Base-by-base conservation (phyloP, 2,113 vertebrate species). In the Trogon melanurus region DNA sequence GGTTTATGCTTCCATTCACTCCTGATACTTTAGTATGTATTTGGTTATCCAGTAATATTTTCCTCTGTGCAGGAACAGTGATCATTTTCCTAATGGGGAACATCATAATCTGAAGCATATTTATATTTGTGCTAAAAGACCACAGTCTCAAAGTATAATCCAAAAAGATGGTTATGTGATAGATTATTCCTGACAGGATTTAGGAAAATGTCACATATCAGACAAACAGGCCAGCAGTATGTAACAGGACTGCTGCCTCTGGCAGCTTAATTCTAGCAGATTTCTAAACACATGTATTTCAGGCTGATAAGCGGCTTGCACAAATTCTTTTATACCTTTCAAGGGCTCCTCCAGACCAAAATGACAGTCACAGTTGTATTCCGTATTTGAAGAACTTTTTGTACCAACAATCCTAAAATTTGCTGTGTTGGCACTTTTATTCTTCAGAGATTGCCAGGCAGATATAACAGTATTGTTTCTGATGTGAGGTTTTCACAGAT, bases 181-280 rank as follows among this genome's bases (percentile, higher is more conserved):
- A 93, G 65, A 93, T 92, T 79, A 57, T 34, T 29, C 56, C 51
- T 78, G 85, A 86, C 85, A 93, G 60, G 71, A 78, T 90, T 93
- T 93, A 85, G 67, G 79, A 90, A 94, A 96, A 90, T 71, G 88
- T 86, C 89, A 88, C 0, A 0, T 83, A 76, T 95, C 64, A 91
- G 85, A 90, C 83, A 76, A 16, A 60, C 29, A 90, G 82, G 34
- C 79, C 88, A 91, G 83, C n/a, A 79, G 22, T 76, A 79, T 58
- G 62, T 32, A 94, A 88, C 1, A 1, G 88, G 75, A 80, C 88
- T 96, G 85, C 81, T 85, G 87, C 85, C 89, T 88, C 54, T 94
- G 91, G 85, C 79, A 93, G 32, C 85, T 85, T 93, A 85, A 74
- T 93, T 89, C 67, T 85, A 88, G 79, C 75, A 94, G 60, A 91